Evolutionary conservation across 1,140 invertebrate genomes (phyloP).

Genomic region (Aphidius ervi): DNA sequence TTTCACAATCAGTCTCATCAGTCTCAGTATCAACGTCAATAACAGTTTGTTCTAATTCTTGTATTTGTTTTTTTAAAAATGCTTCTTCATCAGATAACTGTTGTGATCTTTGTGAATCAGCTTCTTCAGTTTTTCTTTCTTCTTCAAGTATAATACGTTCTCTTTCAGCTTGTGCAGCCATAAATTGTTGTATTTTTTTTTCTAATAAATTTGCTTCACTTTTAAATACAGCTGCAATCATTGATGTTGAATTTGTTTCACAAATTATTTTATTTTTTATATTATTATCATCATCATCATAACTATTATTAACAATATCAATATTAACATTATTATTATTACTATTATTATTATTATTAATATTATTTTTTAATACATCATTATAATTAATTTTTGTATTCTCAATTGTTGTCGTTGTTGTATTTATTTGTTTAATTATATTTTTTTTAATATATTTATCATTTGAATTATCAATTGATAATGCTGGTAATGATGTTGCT

Average conservation of each 20-base stretch:
- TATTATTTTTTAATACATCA: background rate
- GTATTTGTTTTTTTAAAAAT: conserved; percentile 73
- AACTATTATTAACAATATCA: conserved; percentile 16
- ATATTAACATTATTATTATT: conserved; percentile 16
- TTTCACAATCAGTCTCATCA: conserved; percentile 71
- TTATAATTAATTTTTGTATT: conserved; percentile 35
- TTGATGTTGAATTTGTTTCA: conserved; percentile 47
- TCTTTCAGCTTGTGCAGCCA: conserved; percentile 49
- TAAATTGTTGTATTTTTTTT: conserved; percentile 51
- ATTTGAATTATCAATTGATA: conserved; percentile 47
- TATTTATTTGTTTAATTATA: conserved; percentile 25
- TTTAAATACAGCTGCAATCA: conserved; percentile 51
- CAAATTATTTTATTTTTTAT: conserved; percentile 15
- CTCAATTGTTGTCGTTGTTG: background rate
- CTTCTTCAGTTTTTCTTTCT: conserved; percentile 52
- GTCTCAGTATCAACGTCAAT: conserved; percentile 79
- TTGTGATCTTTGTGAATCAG: conserved; percentile 52
- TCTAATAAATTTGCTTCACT: conserved; percentile 55
- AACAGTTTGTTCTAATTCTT: conserved; percentile 74
- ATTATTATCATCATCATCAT: conserved; percentile 14
- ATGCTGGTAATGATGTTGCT: conserved; percentile 58
- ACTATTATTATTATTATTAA: conserved; percentile 37
- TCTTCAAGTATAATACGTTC: conserved; percentile 33
- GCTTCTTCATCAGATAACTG: conserved; percentile 77
- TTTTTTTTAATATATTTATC: conserved; percentile 47